Conservation (phyloP, 1,140 invertebrate genomes). For the Drosophila bifasciata region DNA sequence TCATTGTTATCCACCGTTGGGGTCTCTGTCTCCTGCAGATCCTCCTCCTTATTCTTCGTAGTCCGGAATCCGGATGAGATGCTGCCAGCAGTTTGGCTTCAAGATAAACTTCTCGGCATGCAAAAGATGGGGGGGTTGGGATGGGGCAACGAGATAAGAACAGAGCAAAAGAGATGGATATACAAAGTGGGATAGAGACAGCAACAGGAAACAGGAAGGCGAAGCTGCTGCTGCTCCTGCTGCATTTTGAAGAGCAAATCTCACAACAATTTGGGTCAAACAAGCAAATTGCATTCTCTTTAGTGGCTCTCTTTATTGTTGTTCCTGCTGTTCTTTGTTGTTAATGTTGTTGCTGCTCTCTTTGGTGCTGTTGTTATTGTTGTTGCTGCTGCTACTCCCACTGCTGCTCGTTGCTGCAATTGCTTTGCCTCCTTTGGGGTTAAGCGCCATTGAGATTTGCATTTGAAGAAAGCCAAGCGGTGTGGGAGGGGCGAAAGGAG, state of each 20-base stretch:
- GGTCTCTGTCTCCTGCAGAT: conserved; percentile 22
- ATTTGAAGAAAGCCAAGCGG: conserved; percentile 10
- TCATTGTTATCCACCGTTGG: conserved; percentile 65
- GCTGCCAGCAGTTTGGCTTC: conserved; percentile 61
- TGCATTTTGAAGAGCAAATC: conserved; percentile 71
- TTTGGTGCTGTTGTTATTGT: neutral
- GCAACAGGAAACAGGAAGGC: conserved; percentile 19
- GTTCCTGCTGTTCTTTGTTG: neutral
- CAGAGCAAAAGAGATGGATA: no score
- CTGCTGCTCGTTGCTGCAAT: conserved; percentile 54
- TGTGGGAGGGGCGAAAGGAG: no score
- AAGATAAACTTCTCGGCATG: conserved; percentile 60
- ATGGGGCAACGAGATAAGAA: neutral
- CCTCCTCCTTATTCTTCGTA: no score
- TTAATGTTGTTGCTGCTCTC: conserved; percentile 25
- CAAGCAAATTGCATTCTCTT: conserved; percentile 82
- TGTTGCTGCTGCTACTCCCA: conserved; percentile 17
- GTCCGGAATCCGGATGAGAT: conserved; percentile 11
- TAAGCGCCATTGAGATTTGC: conserved; percentile 64
- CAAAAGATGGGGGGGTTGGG: conserved; percentile 4
- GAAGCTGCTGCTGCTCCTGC: conserved; percentile 24
- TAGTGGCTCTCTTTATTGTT: conserved; percentile 57
- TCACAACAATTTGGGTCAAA: conserved; percentile 82
- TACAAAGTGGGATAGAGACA: neutral
- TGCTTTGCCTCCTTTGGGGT: conserved; percentile 73